These are phyloP conservation scores for Eurosta solidaginis DNA, from an alignment of 1,140 invertebrate genomes.

Conservation along the genomic window DNA sequence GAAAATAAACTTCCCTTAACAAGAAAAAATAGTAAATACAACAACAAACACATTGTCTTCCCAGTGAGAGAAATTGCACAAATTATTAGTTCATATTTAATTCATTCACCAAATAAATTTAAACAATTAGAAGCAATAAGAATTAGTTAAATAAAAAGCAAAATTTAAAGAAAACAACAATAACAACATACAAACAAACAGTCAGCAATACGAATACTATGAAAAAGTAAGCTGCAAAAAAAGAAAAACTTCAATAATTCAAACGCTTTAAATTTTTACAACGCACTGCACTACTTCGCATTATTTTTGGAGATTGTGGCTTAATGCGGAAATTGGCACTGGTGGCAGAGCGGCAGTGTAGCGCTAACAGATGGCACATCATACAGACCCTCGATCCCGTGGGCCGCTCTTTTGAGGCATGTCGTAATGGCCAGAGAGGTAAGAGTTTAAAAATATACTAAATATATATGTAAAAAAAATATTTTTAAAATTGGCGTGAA, in stretches of 20 bases:
- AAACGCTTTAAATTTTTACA: not conserved
- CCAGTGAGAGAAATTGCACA: not conserved
- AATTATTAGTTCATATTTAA: not conserved
- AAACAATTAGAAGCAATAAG: constrained; percentile 3
- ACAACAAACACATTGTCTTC: constrained; percentile 19
- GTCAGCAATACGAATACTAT: too few relatives aligned
- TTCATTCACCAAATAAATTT: not conserved
- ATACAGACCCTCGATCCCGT: constrained; percentile 41
- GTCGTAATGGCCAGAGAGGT: constrained; percentile 70
- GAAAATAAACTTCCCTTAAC: not conserved
- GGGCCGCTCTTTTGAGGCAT: constrained; percentile 61
- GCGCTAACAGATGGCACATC: constrained; percentile 50
- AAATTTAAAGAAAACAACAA: too few relatives aligned
- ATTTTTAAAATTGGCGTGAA: too few relatives aligned
- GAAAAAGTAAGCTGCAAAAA: not conserved
- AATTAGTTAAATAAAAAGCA: too few relatives aligned
- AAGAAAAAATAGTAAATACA: too few relatives aligned
- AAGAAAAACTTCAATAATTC: not conserved
- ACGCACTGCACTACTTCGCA: not conserved
- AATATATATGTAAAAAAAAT: not conserved
- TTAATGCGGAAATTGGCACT: constrained; percentile 15
- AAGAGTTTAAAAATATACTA: constrained; percentile 38
- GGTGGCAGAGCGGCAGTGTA: not conserved
- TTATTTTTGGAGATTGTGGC: not conserved
- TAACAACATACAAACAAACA: too few relatives aligned